Evolutionary conservation across 2,113 vertebrate genomes (phyloP).

Genomic region (Malurus elegans): DNA sequence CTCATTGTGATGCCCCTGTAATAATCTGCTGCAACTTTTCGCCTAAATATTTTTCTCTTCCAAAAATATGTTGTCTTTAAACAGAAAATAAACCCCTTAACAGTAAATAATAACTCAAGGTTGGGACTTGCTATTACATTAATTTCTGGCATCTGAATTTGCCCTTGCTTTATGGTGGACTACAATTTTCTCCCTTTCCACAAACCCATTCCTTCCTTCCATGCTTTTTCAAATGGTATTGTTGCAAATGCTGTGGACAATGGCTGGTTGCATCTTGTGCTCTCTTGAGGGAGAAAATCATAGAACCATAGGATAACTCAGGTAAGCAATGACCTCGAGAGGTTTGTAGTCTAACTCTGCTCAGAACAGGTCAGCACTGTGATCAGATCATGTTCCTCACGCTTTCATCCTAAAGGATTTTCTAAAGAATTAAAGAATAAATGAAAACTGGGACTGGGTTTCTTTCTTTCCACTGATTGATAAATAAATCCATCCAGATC

Average conservation of each 20-base stretch:
- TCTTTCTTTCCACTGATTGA: neutral
- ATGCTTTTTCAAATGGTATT: neutral
- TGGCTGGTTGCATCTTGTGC: neutral
- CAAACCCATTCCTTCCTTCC: neutral
- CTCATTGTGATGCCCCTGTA: neutral
- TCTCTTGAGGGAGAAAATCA: neutral
- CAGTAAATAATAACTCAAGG: neutral
- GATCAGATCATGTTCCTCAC: neutral
- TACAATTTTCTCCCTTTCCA: neutral
- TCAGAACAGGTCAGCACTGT: neutral
- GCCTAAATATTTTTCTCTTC: neutral
- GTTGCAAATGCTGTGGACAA: neutral
- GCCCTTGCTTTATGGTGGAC: neutral
- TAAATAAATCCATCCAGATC: neutral
- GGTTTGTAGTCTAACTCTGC: neutral
- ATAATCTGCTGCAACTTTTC: neutral
- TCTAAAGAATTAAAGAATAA: neutral
- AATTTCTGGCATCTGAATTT: neutral
- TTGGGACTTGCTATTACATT: neutral
- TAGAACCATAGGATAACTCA: neutral
- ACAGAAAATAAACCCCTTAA: neutral
- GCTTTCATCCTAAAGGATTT: neutral
- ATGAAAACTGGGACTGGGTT: neutral
- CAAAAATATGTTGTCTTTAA: neutral
- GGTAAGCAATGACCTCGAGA: neutral